Conservation (phyloP, 2,113 vertebrate species). For the Lepus americanus region DNA sequence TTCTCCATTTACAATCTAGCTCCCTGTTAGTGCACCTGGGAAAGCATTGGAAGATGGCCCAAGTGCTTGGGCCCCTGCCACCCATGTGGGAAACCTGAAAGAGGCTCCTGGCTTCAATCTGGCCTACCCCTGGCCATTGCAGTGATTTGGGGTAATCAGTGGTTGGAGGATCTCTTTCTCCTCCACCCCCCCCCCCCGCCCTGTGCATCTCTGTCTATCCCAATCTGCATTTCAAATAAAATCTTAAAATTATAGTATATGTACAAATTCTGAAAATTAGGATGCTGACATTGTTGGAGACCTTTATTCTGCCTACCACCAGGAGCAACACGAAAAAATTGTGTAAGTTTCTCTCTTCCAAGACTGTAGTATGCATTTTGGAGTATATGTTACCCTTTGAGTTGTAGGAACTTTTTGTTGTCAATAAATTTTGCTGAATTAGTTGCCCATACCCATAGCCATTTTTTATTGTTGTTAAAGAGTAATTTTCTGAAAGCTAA, state of each 20-base stretch:
- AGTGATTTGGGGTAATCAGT: too few species aligned
- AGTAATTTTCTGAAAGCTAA: neutral
- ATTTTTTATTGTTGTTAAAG: neutral
- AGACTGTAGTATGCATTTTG: neutral
- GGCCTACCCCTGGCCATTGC: too few species aligned
- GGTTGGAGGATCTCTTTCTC: too few species aligned
- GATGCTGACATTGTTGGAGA: neutral
- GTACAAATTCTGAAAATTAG: neutral
- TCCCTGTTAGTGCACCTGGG: too few species aligned
- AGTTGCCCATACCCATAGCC: neutral
- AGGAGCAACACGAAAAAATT: neutral
- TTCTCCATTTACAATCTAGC: too few species aligned
- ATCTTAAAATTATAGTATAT: neutral
- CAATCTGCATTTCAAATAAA: too few species aligned
- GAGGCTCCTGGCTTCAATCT: too few species aligned
- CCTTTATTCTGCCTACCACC: neutral
- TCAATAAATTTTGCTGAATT: neutral
- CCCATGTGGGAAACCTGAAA: too few species aligned
- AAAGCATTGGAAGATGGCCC: too few species aligned
- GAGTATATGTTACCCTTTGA: neutral
- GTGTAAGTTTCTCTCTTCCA: neutral
- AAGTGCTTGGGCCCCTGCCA: too few species aligned
- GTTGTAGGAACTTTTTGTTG: neutral
- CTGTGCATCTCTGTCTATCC: too few species aligned
- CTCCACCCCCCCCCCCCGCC: too few species aligned